These are phyloP conservation scores for Blera fallax DNA, from an alignment of 2,888 invertebrate species.

Conservation along the genomic window DNA sequence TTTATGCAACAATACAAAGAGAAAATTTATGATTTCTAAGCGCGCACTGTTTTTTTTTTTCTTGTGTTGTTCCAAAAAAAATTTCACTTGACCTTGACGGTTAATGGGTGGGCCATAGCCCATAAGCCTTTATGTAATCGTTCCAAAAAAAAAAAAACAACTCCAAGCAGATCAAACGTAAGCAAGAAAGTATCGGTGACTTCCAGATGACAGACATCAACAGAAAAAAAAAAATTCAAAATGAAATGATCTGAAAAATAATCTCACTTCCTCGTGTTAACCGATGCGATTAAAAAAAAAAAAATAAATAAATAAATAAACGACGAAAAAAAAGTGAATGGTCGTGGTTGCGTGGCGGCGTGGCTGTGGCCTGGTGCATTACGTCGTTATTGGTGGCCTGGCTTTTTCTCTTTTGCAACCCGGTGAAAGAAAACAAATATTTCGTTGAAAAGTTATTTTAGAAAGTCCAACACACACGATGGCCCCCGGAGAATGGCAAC, in stretches of 20 bases:
- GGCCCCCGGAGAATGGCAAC: constrained; percentile 53
- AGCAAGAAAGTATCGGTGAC: constrained; percentile 5
- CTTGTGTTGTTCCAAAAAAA: neutral
- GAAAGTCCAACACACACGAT: constrained; percentile 53
- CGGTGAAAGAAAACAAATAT: constrained; percentile 68
- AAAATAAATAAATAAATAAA: constrained; percentile 2
- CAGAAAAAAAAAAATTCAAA: constrained; percentile 2
- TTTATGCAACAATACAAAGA: constrained; percentile 68
- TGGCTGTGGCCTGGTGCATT: constrained; percentile 45
- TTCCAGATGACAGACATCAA: constrained; percentile 21
- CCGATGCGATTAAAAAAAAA: constrained; percentile 48
- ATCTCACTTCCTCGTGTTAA: constrained; percentile 70
- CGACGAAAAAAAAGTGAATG: constrained; percentile 69
- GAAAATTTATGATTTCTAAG: constrained; percentile 65
- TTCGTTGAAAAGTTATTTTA: constrained; percentile 68
- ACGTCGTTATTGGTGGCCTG: constrained; percentile 45
- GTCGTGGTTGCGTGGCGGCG: constrained; percentile 58
- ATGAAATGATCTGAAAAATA: constrained; percentile 57
- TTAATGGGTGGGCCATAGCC: constrained; percentile 38
- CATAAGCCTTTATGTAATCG: constrained; percentile 42
- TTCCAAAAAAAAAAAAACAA: neutral
- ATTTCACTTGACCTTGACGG: constrained; percentile 71
- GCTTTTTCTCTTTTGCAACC: constrained; percentile 59
- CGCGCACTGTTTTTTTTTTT: constrained; percentile 19
- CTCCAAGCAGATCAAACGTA: neutral